Evolutionary conservation across 2,888 invertebrate genomes (phyloP), one percentile per base, ranked within the genome.

Genomic region (Cryptocephalus primarius): DNA sequence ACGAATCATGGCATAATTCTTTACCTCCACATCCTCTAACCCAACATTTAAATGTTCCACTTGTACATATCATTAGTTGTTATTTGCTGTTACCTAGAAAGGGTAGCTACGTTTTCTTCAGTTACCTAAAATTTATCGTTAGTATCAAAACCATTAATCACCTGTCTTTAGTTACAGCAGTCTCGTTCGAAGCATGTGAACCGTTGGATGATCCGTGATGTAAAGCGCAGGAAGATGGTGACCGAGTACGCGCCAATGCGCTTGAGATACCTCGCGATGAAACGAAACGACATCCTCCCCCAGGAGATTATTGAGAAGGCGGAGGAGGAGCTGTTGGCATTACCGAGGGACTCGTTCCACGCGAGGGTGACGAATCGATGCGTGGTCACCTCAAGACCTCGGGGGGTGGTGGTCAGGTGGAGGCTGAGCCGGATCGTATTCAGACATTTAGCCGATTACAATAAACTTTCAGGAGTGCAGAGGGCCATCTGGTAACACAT

Each of bases 391-490:
- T 93, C 93, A 33, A 80, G 94, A 55, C 82, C 87, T 1, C 74
- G 88, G 51, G 93, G 93, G 52, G 78, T 82, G 50, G 83, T 92
- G 0, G 67, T 73, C 42, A 79, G 84, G 45, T 97, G 89, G 84
- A 79, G 93, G 44, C 65, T 97, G 48, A 93, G 94, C 61, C 78
- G 96, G 62, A 88, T 95, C 53, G 80, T 91, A 6, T 99, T 89
- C 78, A 79, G 96, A 51, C 80, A 89, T 63, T 73, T 93, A 50
- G 93, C 91, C 0, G 97, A 99, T 74, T 87, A 95, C 69, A 96
- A 95, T 69, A 85, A 89, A 69, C 68, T 97, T 36, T 79, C 88
- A 12, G 96, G 96, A 36, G 83, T 95, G 0, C 92, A 92, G 67
- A 77, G 95, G 66, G 92, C 95, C n/a, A 85, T 88, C 77, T 97